These are phyloP conservation scores for Sinosuthora webbiana DNA, from an alignment of 2,113 vertebrate species.

Conservation along the genomic window DNA sequence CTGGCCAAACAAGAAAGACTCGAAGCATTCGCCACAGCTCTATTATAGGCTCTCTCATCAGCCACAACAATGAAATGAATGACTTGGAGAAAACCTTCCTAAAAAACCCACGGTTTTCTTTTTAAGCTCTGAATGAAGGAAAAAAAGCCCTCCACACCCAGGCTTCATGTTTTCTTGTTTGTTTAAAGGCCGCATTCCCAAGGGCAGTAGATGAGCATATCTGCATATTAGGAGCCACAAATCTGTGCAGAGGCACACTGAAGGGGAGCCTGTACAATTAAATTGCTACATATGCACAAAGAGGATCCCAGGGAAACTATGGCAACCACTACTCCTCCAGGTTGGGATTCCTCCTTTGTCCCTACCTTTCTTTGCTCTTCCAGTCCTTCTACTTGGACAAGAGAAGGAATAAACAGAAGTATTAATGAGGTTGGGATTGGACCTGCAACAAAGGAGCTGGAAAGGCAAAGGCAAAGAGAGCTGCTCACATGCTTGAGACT, in stretches of 20 bases:
- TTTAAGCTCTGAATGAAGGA: background rate
- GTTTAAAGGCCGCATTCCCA: constrained; percentile 2
- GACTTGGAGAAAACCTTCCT: background rate
- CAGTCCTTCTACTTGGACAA: background rate
- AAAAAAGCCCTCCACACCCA: background rate
- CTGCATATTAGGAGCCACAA: background rate
- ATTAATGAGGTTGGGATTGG: background rate
- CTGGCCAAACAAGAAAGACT: background rate
- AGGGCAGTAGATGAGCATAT: background rate
- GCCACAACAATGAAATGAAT: constrained; percentile 8
- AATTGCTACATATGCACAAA: background rate
- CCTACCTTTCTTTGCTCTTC: background rate
- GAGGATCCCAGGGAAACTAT: background rate
- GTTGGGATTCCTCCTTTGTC: background rate
- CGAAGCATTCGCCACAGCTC: background rate
- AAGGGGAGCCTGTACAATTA: background rate
- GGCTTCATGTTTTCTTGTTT: background rate
- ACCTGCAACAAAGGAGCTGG: background rate
- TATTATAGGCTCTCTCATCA: background rate
- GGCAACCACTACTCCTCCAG: background rate
- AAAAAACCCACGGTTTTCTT: background rate
- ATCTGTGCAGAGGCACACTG: background rate
- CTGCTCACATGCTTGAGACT: background rate
- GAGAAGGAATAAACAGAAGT: background rate
- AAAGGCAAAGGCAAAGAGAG: background rate